Conservation (phyloP, 2,113 vertebrate species). For the Genyomyrus donnyi region DNA sequence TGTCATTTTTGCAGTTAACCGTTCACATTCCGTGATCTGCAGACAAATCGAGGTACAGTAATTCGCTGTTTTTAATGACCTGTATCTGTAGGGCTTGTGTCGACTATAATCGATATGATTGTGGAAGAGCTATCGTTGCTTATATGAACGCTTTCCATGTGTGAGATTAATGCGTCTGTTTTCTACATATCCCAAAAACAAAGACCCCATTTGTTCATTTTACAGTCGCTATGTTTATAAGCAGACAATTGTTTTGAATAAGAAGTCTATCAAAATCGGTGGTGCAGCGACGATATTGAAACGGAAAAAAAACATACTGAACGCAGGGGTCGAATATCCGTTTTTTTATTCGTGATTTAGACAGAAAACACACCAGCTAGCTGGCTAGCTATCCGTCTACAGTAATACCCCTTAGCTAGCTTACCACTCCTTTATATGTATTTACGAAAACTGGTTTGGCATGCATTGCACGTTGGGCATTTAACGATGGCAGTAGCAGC, state of each 20-base stretch:
- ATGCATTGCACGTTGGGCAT: background rate
- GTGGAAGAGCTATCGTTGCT: background rate
- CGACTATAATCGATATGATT: background rate
- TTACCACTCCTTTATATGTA: conserved; percentile 3
- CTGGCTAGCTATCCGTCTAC: background rate
- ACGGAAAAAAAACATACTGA: background rate
- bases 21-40: conserved; percentile 51
- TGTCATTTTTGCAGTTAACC: conserved; percentile 58
- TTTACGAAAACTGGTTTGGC: background rate
- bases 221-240: conserved; percentile 1
- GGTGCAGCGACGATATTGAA: background rate
- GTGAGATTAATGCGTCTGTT: background rate
- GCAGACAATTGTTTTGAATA: background rate
- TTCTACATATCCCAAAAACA: conserved; percentile 19
- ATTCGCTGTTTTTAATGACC: conserved; percentile 8
- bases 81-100: background rate
- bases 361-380: background rate
- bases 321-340: background rate
- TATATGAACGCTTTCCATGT: background rate
- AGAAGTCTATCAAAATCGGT: background rate
- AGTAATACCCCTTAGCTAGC: background rate
- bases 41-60: conserved; percentile 63
- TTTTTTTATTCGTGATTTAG: conserved; percentile 4
- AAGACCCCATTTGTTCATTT: conserved; percentile 27
- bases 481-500: background rate